Conservation (phyloP, 2,888 invertebrate species). For the Drosophila macrospina region DNA sequence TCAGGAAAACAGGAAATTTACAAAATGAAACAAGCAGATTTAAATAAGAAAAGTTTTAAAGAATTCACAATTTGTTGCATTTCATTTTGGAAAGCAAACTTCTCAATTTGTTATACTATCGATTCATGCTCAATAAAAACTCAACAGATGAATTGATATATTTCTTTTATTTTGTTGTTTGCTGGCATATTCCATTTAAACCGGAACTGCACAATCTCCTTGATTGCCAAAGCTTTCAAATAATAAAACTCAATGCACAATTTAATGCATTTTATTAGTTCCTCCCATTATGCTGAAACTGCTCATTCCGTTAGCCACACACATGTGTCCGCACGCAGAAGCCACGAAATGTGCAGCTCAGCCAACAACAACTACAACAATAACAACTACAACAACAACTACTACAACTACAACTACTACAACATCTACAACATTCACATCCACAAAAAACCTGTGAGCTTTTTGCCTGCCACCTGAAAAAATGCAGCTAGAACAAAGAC, state of each 20-base stretch:
- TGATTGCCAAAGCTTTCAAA: conserved; percentile 6
- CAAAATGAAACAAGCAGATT: conserved; percentile 3
- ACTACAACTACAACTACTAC: neutral
- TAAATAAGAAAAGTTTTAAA: conserved; percentile 3
- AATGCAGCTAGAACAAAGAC: conserved; percentile 54
- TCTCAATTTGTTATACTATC: neutral
- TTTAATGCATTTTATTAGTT: conserved; percentile 50
- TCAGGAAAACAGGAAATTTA: conserved; percentile 20
- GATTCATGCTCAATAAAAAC: neutral
- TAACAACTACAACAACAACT: neutral
- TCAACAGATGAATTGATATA: too few relatives aligned
- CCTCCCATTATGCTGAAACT: conserved; percentile 7
- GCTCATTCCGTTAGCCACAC: neutral
- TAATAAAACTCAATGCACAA: conserved; percentile 43
- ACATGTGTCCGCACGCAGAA: conserved; percentile 33
- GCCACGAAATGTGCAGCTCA: conserved; percentile 57
- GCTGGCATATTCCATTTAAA: neutral
- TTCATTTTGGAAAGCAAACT: neutral
- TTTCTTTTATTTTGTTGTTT: neutral
- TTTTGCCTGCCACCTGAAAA: conserved; percentile 36
- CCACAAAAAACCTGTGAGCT: conserved; percentile 28
- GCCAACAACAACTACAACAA: conserved; percentile 8
- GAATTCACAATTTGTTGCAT: conserved; percentile 6
- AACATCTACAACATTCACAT: neutral
- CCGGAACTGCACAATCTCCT: neutral